Base-by-base conservation (phyloP, 2,113 vertebrate genomes). In the Nycticryphes semicollaris region DNA sequence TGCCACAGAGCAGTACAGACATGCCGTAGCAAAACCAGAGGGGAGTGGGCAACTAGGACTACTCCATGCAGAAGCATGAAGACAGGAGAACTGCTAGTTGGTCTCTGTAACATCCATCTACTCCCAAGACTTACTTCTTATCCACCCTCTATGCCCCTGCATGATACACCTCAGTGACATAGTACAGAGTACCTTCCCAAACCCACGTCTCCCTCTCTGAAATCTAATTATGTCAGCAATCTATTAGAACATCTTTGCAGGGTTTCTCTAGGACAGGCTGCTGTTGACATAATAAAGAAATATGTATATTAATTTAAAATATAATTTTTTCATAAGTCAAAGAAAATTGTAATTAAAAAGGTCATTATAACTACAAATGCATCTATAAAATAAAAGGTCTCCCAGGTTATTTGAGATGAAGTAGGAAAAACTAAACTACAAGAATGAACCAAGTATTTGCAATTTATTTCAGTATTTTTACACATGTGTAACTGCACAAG, bases 51-150 rank as follows among this genome's bases (percentile, higher is more conserved):
- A 90, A 67, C 67, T 53, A 30, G n/a, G 28, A 80, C 28, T 37
- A 39, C 28, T 75, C 69, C 35, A 54, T 0, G 1, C 27, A 76
- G 37, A 72, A 23, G 57, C 57, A 90, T 14, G 31, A 54, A 35
- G 24, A 47, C 0, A 48, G 0, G 2, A 78, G 27, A 92, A 67
- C 0, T 2, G 31, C 27, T 14, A 59, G 18, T n/a, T 22, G 59
- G 20, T 25, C 31, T 82, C 45, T 85, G 51, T 37, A 84, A 63
- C 27, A 78, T 14, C 25, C 30, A 84, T 31, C 20, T 79, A 81
- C 53, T 84, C 28, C 43, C 51, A 83, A 86, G 33, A 78, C 28
- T 66, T 62, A 21, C 4, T 50, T 76, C 64, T 70, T 41, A 48
- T 7, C 28, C 30, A 59, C 8, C 60, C 21, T 5, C 27, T 57